These are phyloP conservation scores for Lagopus muta DNA, from an alignment of 2,113 vertebrate species.

Conservation along the genomic window DNA sequence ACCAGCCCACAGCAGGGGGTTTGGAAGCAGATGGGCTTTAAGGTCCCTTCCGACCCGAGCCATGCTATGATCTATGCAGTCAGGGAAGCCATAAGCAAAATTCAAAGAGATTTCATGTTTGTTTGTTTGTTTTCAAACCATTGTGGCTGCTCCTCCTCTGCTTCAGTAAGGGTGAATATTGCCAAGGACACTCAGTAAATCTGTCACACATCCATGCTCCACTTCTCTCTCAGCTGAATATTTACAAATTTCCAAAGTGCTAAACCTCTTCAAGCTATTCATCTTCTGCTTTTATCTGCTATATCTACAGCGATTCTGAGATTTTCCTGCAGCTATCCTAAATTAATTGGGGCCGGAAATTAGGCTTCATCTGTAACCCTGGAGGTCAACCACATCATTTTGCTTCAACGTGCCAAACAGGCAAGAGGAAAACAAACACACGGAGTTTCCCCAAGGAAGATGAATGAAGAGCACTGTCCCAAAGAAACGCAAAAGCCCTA, in stretches of 20 bases:
- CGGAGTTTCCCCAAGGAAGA: background rate
- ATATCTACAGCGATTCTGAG: background rate
- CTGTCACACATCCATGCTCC: background rate
- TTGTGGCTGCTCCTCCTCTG: background rate
- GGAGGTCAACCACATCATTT: constrained; percentile 46
- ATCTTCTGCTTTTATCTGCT: constrained; percentile 32
- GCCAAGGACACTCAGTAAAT: constrained; percentile 21
- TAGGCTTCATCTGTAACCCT: background rate
- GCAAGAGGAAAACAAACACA: constrained; percentile 12
- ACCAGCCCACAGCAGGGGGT: too few species aligned
- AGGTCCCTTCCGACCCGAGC: too few species aligned
- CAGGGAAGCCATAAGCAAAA: background rate
- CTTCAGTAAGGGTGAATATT: background rate
- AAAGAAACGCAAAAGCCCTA: background rate
- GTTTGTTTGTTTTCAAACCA: background rate
- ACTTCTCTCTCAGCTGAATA: background rate
- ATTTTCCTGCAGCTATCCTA: background rate
- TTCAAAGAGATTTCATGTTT: background rate
- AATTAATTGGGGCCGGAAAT: background rate
- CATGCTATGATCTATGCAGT: background rate
- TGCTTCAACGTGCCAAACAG: background rate
- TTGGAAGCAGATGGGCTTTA: too few species aligned
- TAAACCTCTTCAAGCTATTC: constrained; percentile 10
- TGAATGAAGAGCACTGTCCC: background rate
- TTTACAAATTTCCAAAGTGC: constrained; percentile 32